Conservation (phyloP, 2,797 vertebrate species). For the Spinus olivaceus region DNA sequence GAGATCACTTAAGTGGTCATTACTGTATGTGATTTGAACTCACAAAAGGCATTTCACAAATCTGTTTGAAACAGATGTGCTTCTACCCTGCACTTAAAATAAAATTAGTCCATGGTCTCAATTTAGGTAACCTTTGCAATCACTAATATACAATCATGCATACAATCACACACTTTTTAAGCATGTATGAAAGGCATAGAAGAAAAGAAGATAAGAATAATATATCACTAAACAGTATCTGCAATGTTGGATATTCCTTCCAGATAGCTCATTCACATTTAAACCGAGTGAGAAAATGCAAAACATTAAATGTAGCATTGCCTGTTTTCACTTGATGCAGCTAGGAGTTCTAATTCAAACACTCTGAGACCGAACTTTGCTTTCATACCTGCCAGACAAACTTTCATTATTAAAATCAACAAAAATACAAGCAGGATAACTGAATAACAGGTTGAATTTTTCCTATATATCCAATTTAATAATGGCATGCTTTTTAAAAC, state of each 20-base stretch:
- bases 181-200: background rate
- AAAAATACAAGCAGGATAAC: background rate
- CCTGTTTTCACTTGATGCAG: background rate
- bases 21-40: background rate
- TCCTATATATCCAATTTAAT: background rate
- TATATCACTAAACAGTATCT: background rate
- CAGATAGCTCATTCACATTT: background rate
- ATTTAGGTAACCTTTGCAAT: background rate
- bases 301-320: background rate
- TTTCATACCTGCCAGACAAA: background rate
- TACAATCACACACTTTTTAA: background rate
- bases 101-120: background rate
- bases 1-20: background rate
- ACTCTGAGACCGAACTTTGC: background rate
- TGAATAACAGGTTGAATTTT: background rate
- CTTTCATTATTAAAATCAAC: background rate
- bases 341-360: background rate
- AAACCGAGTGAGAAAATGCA: background rate
- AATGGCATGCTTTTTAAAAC: background rate
- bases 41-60: background rate
- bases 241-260: background rate
- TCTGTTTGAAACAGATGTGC: background rate
- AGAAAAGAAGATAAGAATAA: background rate
- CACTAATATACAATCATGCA: background rate
- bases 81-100: background rate